Conservation (phyloP, 2,113 vertebrate species). For the Procavia capensis region DNA sequence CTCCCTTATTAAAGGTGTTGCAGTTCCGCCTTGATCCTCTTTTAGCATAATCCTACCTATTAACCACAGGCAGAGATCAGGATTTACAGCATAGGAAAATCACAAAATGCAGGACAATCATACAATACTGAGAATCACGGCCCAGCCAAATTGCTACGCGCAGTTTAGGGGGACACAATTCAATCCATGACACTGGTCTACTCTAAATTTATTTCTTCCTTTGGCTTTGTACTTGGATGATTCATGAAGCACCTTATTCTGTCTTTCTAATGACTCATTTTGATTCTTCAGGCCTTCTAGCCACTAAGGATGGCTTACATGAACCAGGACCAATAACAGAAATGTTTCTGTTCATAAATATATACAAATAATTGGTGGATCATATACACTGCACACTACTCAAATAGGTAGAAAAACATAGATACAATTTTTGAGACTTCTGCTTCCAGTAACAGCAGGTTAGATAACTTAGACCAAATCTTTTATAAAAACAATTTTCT, state of each 20-base stretch:
- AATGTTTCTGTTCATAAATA: not conserved
- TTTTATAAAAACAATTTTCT: not conserved
- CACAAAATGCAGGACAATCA: too few species aligned
- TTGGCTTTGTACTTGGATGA: not conserved
- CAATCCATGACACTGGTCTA: too few species aligned
- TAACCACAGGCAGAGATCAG: too few species aligned
- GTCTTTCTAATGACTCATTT: not conserved
- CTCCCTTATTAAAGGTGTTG: too few species aligned
- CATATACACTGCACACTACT: not conserved
- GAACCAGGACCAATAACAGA: not conserved
- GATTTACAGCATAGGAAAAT: too few species aligned
- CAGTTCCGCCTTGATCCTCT: too few species aligned
- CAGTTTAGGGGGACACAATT: too few species aligned
- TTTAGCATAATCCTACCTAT: too few species aligned
- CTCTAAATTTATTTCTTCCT: not conserved
- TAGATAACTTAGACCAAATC: not conserved
- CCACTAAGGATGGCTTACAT: not conserved
- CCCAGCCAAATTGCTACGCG: too few species aligned
- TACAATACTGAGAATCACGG: too few species aligned
- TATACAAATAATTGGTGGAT: not conserved
- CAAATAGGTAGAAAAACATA: not conserved
- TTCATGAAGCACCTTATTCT: not conserved
- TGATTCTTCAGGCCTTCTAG: not conserved
- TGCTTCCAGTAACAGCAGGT: not conserved
- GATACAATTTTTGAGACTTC: not conserved